Conservation (phyloP, 2,888 invertebrate genomes). For the Allophyes oxyacanthae region DNA sequence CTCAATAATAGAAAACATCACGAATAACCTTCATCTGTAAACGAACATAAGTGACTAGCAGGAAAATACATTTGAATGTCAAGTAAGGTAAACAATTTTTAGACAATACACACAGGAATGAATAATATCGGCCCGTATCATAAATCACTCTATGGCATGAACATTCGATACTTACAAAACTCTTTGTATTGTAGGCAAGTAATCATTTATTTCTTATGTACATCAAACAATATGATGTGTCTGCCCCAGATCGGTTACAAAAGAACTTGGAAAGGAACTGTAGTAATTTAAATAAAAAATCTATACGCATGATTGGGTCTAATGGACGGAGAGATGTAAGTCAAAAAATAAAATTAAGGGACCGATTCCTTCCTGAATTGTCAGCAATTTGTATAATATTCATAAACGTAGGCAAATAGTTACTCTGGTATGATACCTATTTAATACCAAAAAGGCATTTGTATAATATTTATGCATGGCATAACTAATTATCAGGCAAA, state of each 20-base stretch:
- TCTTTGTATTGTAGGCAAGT: slow-evolving; percentile 51
- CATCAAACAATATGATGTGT: slow-evolving; percentile 51
- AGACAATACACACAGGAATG: slow-evolving; percentile 46
- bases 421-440: too few relatives aligned
- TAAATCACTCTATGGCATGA: slow-evolving; percentile 53
- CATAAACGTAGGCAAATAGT: too few relatives aligned
- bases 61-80: slow-evolving; percentile 41
- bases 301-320: slow-evolving; percentile 40
- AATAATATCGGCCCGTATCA: slow-evolving; percentile 45
- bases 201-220: slow-evolving; percentile 58
- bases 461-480: too few relatives aligned
- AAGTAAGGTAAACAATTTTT: slow-evolving; percentile 55
- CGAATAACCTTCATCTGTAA: background rate
- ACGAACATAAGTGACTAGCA: slow-evolving; percentile 31
- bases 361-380: too few relatives aligned
- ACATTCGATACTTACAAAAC: slow-evolving; percentile 51
- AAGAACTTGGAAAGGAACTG: slow-evolving; percentile 37
- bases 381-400: too few relatives aligned
- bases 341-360: too few relatives aligned
- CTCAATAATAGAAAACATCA: background rate
- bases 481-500: too few relatives aligned
- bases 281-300: slow-evolving; percentile 47
- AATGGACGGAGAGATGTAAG: slow-evolving; percentile 1
- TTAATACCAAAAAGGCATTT: too few relatives aligned
- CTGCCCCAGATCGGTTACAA: slow-evolving; percentile 53